Conservation (phyloP, 2,888 invertebrate species). For the Phyllotreta striolata region DNA sequence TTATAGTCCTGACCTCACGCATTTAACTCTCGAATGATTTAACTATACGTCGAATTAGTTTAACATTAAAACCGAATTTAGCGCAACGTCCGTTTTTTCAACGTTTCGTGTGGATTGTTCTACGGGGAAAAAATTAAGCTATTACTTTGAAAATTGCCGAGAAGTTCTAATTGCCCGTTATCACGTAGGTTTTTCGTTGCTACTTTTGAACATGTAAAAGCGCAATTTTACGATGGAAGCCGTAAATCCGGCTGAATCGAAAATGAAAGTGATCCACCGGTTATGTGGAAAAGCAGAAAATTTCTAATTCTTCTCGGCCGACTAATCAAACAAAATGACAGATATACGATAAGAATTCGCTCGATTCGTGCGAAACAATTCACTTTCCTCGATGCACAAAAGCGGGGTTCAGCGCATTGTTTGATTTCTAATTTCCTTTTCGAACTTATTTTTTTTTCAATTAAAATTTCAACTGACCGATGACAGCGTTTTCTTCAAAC, state of each 20-base stretch:
- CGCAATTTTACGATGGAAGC: slow-evolving; percentile 4
- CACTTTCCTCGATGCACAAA: slow-evolving; percentile 4
- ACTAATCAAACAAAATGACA: slow-evolving; percentile 52
- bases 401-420: slow-evolving; percentile 3
- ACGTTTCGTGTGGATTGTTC: slow-evolving; percentile 16
- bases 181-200: not conserved
- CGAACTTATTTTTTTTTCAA: not conserved
- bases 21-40: slow-evolving; percentile 44
- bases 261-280: slow-evolving; percentile 8
- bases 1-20: slow-evolving; percentile 50
- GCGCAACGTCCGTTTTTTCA: slow-evolving; percentile 22
- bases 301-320: slow-evolving; percentile 51
- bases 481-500: slow-evolving; percentile 50
- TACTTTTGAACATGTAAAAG: slow-evolving; percentile 2
- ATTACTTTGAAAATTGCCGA: slow-evolving; percentile 6
- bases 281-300: slow-evolving; percentile 37
- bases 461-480: not conserved
- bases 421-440: slow-evolving; percentile 13
- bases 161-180: too few species aligned
- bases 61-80: slow-evolving; percentile 46
- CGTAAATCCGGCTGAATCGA: too few species aligned
- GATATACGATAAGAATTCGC: slow-evolving; percentile 35
- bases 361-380: slow-evolving; percentile 38
- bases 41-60: slow-evolving; percentile 42
- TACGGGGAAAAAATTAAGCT: slow-evolving; percentile 17